Conservation (phyloP, 2,113 vertebrate species). For the Phyllostomus discolor region DNA sequence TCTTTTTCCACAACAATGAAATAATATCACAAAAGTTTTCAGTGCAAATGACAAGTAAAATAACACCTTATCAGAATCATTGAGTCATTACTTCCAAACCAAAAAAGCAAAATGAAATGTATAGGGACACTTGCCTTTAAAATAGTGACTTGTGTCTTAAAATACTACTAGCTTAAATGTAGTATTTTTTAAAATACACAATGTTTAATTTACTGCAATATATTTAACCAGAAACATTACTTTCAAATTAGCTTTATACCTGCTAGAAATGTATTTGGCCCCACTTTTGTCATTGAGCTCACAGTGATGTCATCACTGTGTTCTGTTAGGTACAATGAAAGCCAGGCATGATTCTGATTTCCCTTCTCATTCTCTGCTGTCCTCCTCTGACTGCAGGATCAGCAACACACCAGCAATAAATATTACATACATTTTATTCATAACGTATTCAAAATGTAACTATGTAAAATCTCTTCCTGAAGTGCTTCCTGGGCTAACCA, state of each 20-base stretch:
- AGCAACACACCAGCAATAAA: not conserved
- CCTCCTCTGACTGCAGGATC: not conserved
- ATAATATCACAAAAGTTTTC: not conserved
- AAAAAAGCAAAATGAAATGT: not conserved
- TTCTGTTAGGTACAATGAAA: not conserved
- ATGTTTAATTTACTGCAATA: not conserved
- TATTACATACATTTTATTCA: not conserved
- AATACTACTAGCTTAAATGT: not conserved
- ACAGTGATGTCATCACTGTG: not conserved
- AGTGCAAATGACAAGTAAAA: slow-evolving; percentile 18
- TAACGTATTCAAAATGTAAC: not conserved
- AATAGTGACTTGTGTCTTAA: not conserved
- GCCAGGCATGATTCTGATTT: not conserved
- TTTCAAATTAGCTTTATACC: not conserved
- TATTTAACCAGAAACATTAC: not conserved
- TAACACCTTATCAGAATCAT: slow-evolving; percentile 5
- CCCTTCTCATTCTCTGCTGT: not conserved
- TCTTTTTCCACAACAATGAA: slow-evolving; percentile 5
- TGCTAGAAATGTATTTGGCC: not conserved
- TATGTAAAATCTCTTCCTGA: not conserved
- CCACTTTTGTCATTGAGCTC: not conserved
- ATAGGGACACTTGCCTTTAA: not conserved
- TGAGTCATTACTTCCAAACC: not conserved
- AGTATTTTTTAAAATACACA: not conserved
- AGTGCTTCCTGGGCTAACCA: not conserved